Conservation (phyloP, 2,797 vertebrate species). For the Peromyscus nudipes region DNA sequence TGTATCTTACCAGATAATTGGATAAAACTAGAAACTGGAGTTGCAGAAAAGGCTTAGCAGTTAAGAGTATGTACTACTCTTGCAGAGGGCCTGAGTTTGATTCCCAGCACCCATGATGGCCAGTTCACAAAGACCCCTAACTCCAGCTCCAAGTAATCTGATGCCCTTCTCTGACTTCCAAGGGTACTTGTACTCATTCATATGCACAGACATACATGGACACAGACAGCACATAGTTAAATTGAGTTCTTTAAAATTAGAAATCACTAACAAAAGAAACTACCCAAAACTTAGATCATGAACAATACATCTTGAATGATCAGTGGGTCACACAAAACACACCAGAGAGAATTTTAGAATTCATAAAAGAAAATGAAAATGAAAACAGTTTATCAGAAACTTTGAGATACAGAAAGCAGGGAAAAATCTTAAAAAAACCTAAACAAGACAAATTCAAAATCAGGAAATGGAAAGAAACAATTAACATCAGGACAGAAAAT, state of each 20-base stretch:
- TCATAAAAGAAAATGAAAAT: background rate
- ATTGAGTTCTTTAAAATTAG: background rate
- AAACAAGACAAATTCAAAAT: background rate
- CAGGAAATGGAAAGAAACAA: background rate
- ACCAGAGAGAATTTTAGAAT: background rate
- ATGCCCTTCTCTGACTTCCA: background rate
- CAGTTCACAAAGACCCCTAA: background rate
- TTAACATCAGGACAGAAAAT: background rate
- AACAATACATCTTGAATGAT: background rate
- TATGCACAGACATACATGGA: background rate
- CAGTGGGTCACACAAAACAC: background rate
- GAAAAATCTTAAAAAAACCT: background rate
- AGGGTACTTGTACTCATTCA: background rate
- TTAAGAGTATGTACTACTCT: background rate
- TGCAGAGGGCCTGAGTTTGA: background rate
- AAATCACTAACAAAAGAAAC: background rate
- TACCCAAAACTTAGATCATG: background rate
- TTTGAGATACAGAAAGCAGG: background rate
- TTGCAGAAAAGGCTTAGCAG: background rate
- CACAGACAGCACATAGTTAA: background rate
- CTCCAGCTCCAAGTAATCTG: background rate
- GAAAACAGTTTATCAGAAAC: background rate
- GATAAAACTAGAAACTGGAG: background rate
- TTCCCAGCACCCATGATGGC: background rate
- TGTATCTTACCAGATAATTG: background rate